Conservation (phyloP, 2,113 vertebrate species). For the Toxotes chatareus region DNA sequence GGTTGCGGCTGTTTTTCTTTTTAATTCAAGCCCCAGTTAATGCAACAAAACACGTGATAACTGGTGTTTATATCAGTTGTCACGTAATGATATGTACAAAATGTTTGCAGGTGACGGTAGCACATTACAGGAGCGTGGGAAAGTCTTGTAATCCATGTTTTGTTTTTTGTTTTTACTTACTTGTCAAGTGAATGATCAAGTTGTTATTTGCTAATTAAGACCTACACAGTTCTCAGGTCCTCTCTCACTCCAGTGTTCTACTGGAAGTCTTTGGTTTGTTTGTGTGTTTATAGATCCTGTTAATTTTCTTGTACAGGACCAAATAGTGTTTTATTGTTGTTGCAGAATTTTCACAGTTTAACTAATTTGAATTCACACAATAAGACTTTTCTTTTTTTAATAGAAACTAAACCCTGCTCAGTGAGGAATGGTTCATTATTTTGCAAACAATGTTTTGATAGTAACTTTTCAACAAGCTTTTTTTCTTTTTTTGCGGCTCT, state of each 20-base stretch:
- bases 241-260: background rate
- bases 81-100: background rate
- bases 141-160: background rate
- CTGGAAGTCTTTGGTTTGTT: slow-evolving; percentile 2
- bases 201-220: background rate
- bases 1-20: background rate
- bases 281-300: background rate
- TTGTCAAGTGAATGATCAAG: background rate
- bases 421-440: background rate
- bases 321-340: background rate
- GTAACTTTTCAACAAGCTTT: slow-evolving; percentile 1
- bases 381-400: background rate
- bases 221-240: no score
- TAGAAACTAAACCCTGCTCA: background rate
- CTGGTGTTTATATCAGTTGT: background rate
- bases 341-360: background rate
- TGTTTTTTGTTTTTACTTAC: background rate
- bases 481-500: background rate
- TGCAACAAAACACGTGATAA: slow-evolving; percentile 4
- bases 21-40: slow-evolving; percentile 1
- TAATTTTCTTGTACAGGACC: background rate
- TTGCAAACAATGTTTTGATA: slow-evolving; percentile 5
- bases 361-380: background rate
- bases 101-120: slow-evolving; percentile 11
- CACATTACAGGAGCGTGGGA: background rate